Evolutionary conservation across 2,113 vertebrate genomes (phyloP), one percentile per base, ranked within the genome.

Genomic region (Antigone vipio): DNA sequence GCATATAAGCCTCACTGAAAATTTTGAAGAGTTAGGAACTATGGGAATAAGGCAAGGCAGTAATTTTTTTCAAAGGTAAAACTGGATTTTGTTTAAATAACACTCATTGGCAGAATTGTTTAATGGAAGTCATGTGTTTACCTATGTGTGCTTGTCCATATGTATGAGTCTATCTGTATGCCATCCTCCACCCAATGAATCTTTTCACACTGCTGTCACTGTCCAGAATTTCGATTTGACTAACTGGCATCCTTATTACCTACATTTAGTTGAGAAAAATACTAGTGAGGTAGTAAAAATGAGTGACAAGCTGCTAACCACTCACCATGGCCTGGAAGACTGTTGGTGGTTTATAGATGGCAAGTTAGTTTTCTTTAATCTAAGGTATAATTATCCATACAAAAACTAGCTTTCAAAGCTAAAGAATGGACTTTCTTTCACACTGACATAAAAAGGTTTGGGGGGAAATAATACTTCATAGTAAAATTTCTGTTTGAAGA

Each of bases 171-270:
- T 80, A 22, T 59, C 29, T 38, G 15, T 9, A 3, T 3, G 8
- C 5, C 22, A 21, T 15, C 2, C 3, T 64, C 42, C 27, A 16
- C 2, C 18, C 63, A 84, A 13, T 0, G 0, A 80, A 92, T 40
- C 18, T 81, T 64, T 74, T 73, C 20, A 29, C 34, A 34, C 12
- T 58, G 6, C 52, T 89, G 16, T 9, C 60, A 49, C 30, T 2
- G 18, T 56, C 81, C 40, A 74, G 72, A 91, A 75, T 56, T 66
- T 67, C 58, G 73, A 0, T 56, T 66, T 72, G 29, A 68, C 32
- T n/a, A 53, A 19, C 55, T 69, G 59, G 23, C 21, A 19, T 32
- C 35, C 21, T 87, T 49, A 23, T 56, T 64, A 44, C 15, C 47
- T 47, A 26, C 27, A 30, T 53, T 56, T 35, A 27, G 11, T 27